Evolutionary conservation across 2,113 vertebrate genomes (phyloP), one percentile per base, ranked within the genome.

Genomic region (Neolamprologus longior): DNA sequence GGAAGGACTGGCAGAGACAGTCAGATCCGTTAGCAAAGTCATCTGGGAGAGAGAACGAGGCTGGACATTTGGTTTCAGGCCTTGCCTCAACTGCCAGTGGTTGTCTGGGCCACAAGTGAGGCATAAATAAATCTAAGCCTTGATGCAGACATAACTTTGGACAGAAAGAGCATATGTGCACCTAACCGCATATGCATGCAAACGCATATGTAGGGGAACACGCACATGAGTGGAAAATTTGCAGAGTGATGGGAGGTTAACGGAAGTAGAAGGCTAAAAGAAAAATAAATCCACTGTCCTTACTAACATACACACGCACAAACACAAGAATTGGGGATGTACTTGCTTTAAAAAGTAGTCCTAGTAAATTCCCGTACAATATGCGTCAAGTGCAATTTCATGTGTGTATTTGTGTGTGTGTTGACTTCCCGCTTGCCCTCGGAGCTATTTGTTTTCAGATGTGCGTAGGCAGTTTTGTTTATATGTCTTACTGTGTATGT

Each of bases 401-500:
- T 33, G 6, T 28, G 28, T 61, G 17, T 21, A 28, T 61, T 11
- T 81, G 11, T 19, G 7, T 73, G 24, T 52, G 6, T 55, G 12
- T 89, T 35, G 88, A 88, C 88, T 82, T 61, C 81, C 79, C 26
- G 63, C 66, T 82, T 83, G 8, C 85, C 80, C 81, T 37, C 53
- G 66, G 90, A 91, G 87, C 90, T 86, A 66, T 94, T 93, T 94
- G 92, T 94, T 93, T 91, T 86, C 89, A 84, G 82, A 87, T 81
- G 45, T 79, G 88, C 21, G 76, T 91, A 86, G 85, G 88, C 85
- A 84, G 84, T 68, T 85, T 57, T 92, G 85, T 92, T 86, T 88
- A 84, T 92, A 85, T 82, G 90, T 4, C 26, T 85, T 63, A 81
- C 55, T 87, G 73, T 86, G 85, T 83, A 86, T 81, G 87, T 86